These are phyloP conservation scores for Cydia splendana DNA, from an alignment of 1,140 invertebrate species.

Conservation along the genomic window DNA sequence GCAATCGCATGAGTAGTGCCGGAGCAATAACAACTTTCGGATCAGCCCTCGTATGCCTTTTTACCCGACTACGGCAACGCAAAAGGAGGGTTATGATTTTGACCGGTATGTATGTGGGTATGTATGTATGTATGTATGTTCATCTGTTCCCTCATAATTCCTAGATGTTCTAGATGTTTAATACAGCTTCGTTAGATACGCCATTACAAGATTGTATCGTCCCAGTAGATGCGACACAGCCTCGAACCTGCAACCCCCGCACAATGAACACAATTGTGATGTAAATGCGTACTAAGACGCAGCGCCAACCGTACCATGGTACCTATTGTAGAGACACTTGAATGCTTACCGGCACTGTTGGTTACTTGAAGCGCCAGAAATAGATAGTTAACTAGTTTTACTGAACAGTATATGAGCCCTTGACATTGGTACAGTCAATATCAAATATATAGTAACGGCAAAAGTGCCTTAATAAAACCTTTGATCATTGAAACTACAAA, in stretches of 20 bases:
- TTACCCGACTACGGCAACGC: too few species aligned
- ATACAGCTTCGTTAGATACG: not conserved
- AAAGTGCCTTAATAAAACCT: too few species aligned
- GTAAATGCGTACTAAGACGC: not conserved
- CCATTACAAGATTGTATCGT: not conserved
- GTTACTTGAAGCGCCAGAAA: constrained; percentile 3
- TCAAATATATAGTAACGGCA: too few species aligned
- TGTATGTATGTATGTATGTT: too few species aligned
- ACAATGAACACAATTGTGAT: constrained; percentile 11
- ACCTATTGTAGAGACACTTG: not conserved
- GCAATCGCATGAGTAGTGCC: too few species aligned
- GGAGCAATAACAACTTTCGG: too few species aligned
- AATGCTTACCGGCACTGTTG: not conserved
- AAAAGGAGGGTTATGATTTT: too few species aligned
- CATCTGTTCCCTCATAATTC: too few species aligned
- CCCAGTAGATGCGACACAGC: not conserved
- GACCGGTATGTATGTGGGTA: too few species aligned
- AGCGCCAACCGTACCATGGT: constrained; percentile 6
- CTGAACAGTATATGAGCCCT: not conserved
- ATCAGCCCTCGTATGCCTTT: too few species aligned
- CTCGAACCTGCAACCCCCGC: constrained; percentile 14
- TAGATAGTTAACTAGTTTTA: not conserved
- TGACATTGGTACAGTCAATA: too few species aligned
- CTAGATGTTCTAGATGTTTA: not conserved
- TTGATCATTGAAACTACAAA: too few species aligned